These are phyloP conservation scores for Epinotia demarniana DNA, from an alignment of 2,888 invertebrate species.

Conservation along the genomic window DNA sequence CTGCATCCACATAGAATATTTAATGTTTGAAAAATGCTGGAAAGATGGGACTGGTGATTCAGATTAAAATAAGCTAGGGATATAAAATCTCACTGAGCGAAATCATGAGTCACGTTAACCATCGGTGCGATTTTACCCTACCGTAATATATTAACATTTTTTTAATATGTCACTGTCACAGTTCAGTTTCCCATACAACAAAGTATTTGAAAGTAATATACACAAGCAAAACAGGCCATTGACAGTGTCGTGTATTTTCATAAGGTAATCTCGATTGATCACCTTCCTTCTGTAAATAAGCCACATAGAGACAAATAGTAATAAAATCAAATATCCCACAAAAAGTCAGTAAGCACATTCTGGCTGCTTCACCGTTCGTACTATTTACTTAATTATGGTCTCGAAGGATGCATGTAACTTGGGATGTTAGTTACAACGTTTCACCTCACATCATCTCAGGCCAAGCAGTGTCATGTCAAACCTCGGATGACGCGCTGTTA, in stretches of 20 bases:
- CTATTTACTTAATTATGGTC: constrained; percentile 4
- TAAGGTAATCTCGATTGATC: constrained; percentile 22
- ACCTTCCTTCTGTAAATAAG: constrained; percentile 18
- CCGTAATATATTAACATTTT: background rate
- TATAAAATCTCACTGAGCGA: too few relatives aligned
- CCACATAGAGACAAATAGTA: too few relatives aligned
- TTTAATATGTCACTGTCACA: background rate
- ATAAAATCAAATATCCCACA: background rate
- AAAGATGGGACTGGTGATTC: too few relatives aligned
- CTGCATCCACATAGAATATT: too few relatives aligned
- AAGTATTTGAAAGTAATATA: background rate
- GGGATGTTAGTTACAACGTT: background rate
- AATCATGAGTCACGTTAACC: too few relatives aligned
- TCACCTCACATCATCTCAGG: background rate
- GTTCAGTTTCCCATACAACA: background rate
- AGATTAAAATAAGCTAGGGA: too few relatives aligned
- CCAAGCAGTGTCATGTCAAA: background rate
- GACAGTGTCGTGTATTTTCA: constrained; percentile 6
- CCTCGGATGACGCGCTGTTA: background rate
- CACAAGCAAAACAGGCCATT: too few relatives aligned
- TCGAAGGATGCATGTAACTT: background rate
- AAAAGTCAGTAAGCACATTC: constrained; percentile 1
- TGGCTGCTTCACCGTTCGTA: background rate
- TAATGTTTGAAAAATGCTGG: too few relatives aligned
- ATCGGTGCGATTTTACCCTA: too few relatives aligned